These are phyloP conservation scores for Procambarus clarkii DNA, from an alignment of 1,140 invertebrate genomes.

Conservation along the genomic window DNA sequence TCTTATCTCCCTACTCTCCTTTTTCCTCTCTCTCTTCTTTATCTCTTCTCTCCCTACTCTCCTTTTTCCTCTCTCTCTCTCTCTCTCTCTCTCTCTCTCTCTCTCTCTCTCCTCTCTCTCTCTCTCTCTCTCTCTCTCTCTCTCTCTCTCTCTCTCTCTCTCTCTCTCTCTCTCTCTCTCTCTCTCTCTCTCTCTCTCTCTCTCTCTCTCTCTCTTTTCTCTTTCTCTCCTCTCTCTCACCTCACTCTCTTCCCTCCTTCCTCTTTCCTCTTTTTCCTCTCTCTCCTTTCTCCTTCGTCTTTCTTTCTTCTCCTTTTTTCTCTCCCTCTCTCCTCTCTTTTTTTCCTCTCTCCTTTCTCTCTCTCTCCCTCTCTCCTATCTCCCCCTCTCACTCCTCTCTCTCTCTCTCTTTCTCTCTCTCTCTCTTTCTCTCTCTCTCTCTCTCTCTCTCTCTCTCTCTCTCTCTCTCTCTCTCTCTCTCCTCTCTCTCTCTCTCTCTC, in stretches of 20 bases:
- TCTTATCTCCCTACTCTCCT: too few relatives aligned
- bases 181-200: background rate
- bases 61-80: background rate
- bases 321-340: background rate
- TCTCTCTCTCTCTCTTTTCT: background rate
- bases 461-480: background rate
- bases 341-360: background rate
- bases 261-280: background rate
- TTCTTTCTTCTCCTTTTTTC: background rate
- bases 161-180: background rate
- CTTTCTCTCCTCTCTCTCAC: too few relatives aligned
- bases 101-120: background rate
- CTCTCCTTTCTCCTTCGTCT: background rate
- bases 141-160: background rate
- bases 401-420: background rate
- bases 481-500: background rate
- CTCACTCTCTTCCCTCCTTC: too few relatives aligned
- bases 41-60: background rate
- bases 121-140: background rate
- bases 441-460: background rate
- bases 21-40: background rate
- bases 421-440: background rate
- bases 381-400: background rate
- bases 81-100: background rate
- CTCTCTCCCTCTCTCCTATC: background rate